Evolutionary conservation across 2,113 vertebrate genomes (phyloP).

Genomic region (Sus scrofa): T2T-Sscrofa CM000830.6:114558001-114558500

Average conservation of each 20-base stretch:
- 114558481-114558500: too few relatives aligned
- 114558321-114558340: neutral
- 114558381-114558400: neutral
- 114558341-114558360: neutral
- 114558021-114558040: neutral
- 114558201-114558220: neutral
- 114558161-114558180: neutral
- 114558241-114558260: neutral
- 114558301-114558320: neutral
- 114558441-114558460: neutral
- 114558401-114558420: neutral
- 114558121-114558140: neutral
- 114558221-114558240: neutral
- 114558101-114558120: neutral
- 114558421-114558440: neutral
- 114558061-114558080: neutral
- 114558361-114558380: neutral
- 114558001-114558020: neutral
- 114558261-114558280: neutral
- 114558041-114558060: neutral
- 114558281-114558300: neutral
- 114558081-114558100: neutral
- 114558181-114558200: neutral
- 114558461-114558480: neutral
- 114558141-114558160: neutral